Base-by-base conservation (phyloP, 2,113 vertebrate genomes). In the Prionailurus viverrinus region DNA sequence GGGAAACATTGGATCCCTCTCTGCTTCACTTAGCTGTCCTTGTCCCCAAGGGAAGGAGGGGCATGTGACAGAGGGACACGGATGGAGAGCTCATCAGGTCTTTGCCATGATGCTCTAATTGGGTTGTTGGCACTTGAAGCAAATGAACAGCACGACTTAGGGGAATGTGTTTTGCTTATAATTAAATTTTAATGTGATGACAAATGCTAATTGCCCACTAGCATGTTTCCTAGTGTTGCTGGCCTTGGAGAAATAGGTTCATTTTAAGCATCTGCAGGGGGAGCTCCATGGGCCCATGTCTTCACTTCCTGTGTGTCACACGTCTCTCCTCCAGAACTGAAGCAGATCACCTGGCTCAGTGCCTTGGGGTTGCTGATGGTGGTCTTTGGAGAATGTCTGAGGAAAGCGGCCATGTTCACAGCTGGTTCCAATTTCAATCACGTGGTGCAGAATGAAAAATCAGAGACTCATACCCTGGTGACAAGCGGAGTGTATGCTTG, bases 381-480 rank as follows among this genome's bases (percentile, higher is more conserved):
- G 92, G 95, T 99, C 69, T 99, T 99, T 2, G 99, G 99, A 13
- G 99, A 99, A 3, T 98, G 98, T n/a, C 98, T 99, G 95, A 98
- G 99, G 73, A 99, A 99, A 95, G 99, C 99, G 0, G 99, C 99
- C 79, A 99, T 99, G 99, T 98, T 99, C 53, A 99, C 99, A 0
- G 99, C 99, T 0, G 99, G 99, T 78, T 99, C 99, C 98, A 99
- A 99, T 98, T 99, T 99, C 98, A 99, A 99, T 98, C 99, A 99
- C 83, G 99, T 99, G 4, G 99, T 99, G 25, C 99, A 99, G 99
- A 99, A 99, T 0, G 99, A 99, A 95, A 99, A 99, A 69, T 99
- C 99, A 1, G 99, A 99, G 33, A 99, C 99, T 36, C 99, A 99
- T 33, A 99, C 99, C 31, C 97, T 99, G 98, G 99, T 99, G 98